Evolutionary conservation across 2,888 invertebrate species (phyloP).

Genomic region (Cecidostiba fungosa): DNA sequence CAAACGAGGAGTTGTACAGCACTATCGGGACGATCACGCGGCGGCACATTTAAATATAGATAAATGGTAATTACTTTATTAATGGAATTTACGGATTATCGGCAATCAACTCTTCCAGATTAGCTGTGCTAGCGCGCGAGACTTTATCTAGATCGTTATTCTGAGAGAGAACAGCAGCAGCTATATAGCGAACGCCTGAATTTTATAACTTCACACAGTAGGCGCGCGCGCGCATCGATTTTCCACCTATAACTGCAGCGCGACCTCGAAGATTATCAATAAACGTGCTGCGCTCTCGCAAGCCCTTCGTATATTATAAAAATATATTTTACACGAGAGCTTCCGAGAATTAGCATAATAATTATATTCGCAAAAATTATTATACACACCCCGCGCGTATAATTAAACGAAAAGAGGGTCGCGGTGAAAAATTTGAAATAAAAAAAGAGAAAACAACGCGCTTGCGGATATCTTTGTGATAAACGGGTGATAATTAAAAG

Average conservation of each 20-base stretch:
- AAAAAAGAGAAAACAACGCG: not conserved
- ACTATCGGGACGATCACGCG: not conserved
- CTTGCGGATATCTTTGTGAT: constrained; percentile 33
- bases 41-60: constrained; percentile 23
- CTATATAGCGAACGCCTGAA: not conserved
- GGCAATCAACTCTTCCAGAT: constrained; percentile 43
- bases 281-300: not conserved
- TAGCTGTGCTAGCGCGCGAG: not conserved
- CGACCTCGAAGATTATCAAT: constrained; percentile 33
- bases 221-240: constrained; percentile 19
- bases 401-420: not conserved
- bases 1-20: not conserved
- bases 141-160: not conserved
- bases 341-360: not conserved
- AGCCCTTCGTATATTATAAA: not conserved
- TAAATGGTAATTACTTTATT: constrained; percentile 42
- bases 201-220: constrained; percentile 29
- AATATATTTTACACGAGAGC: not conserved
- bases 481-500: constrained; percentile 48
- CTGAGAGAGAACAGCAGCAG: not conserved
- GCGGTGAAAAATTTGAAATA: not conserved
- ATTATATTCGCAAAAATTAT: constrained; percentile 2
- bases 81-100: constrained; percentile 35
- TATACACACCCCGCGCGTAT: not conserved
- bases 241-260: constrained; percentile 30